Percentiles rank a stretch among this genome's conserved stretches.
Evolutionary conservation across 2,888 invertebrate species (phyloP).

Genomic region (Microctonus brassicae): DNA sequence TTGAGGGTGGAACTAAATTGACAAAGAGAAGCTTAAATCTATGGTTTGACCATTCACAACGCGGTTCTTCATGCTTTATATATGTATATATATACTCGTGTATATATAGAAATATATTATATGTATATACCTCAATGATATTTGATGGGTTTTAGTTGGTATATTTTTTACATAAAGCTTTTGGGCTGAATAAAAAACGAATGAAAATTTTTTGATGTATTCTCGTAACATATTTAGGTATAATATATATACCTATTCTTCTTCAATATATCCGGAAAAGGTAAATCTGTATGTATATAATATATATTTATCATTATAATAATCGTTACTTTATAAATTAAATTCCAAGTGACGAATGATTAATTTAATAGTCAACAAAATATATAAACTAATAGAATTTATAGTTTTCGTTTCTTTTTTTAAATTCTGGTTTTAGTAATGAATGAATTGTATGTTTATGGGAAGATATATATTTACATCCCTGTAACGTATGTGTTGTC

Average conservation of each 20-base stretch:
- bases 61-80: conserved; percentile 8
- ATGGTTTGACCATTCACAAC: conserved; percentile 30
- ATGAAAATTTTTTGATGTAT: neutral
- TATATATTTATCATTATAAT: too few relatives aligned
- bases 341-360: conserved; percentile 13
- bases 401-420: neutral
- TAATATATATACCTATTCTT: too few relatives aligned
- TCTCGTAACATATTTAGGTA: neutral
- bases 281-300: neutral
- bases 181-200: neutral
- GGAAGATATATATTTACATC: too few relatives aligned
- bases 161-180: neutral
- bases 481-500: too few relatives aligned
- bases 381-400: neutral
- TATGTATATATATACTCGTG: neutral
- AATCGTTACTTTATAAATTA: too few relatives aligned
- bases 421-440: neutral
- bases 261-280: conserved; percentile 15
- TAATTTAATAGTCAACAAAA: conserved; percentile 9
- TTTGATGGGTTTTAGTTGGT: neutral
- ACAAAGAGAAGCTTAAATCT: conserved; percentile 44
- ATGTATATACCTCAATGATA: neutral
- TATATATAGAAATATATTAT: too few relatives aligned
- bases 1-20: conserved; percentile 35
- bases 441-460: too few relatives aligned